These are phyloP conservation scores for Acleris emargana DNA, from an alignment of 2,888 invertebrate species.

Conservation along the genomic window DNA sequence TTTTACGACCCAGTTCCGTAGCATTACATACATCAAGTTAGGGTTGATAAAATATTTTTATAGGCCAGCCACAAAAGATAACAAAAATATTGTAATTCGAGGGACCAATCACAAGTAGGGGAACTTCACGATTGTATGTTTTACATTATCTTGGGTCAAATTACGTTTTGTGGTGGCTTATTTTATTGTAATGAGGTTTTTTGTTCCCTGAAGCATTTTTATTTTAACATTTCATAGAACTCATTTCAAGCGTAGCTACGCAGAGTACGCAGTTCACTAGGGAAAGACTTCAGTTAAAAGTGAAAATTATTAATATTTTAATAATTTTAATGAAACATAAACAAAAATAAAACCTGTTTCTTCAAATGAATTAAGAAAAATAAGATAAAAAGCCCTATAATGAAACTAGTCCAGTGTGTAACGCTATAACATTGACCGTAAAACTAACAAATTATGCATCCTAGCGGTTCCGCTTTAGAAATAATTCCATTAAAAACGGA, in stretches of 20 bases:
- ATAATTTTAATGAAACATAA: too few species aligned
- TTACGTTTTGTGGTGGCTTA: slow-evolving; percentile 9
- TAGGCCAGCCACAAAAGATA: slow-evolving; percentile 7
- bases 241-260: too few species aligned
- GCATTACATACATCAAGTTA: slow-evolving; percentile 3
- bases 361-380: not conserved
- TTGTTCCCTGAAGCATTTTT: too few species aligned
- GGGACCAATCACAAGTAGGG: slow-evolving; percentile 9
- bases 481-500: slow-evolving; percentile 16
- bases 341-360: too few species aligned
- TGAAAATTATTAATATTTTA: too few species aligned
- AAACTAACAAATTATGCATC: slow-evolving; percentile 5
- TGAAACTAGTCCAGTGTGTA: too few species aligned
- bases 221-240: too few species aligned
- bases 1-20: slow-evolving; percentile 7
- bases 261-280: too few species aligned
- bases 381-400: too few species aligned
- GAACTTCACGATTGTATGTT: slow-evolving; percentile 7
- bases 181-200: not conserved
- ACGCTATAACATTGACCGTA: not conserved
- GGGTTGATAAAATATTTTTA: slow-evolving; percentile 13
- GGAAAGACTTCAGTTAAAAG: too few species aligned
- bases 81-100: slow-evolving; percentile 11
- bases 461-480: not conserved
- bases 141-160: slow-evolving; percentile 12